A percentile compares a stretch with the other conserved stretches of the same genome.
Evolutionary conservation across 2,797 vertebrate species (phyloP).

Genomic region (Ammospiza maritima): DNA sequence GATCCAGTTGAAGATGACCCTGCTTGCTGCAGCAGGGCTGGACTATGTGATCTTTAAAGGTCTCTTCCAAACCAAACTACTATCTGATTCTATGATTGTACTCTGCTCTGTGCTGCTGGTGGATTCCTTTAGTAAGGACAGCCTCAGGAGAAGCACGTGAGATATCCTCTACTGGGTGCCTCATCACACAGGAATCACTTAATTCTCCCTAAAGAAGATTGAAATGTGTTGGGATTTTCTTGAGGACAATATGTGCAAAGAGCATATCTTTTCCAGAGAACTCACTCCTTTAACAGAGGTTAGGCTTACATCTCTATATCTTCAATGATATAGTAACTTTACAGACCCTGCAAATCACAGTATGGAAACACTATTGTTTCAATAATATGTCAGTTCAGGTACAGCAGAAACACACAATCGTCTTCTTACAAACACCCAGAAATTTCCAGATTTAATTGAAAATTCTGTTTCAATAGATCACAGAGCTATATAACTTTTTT

Average conservation of each 20-base stretch:
- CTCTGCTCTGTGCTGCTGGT: not conserved
- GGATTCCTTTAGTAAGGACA: not conserved
- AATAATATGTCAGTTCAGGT: not conserved
- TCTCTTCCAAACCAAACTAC: not conserved
- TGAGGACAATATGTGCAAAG: not conserved
- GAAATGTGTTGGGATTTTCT: not conserved
- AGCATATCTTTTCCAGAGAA: not conserved
- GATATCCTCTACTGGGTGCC: not conserved
- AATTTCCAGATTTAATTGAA: conserved; percentile 34
- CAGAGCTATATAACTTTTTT: not conserved
- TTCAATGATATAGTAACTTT: not conserved
- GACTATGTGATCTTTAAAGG: not conserved
- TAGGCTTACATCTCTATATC: not conserved
- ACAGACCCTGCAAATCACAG: not conserved
- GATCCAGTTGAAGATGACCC: not conserved
- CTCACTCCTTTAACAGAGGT: not conserved
- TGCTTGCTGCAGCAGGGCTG: not conserved
- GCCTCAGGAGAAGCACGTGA: not conserved
- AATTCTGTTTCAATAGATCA: conserved; percentile 7
- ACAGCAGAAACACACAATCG: not conserved
- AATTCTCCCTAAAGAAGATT: not conserved
- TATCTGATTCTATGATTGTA: too few relatives aligned
- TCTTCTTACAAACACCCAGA: not conserved
- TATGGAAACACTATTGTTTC: not conserved
- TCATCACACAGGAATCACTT: not conserved